Base-by-base conservation (phyloP, 2,113 vertebrate species). In the Odobenus rosmarus region DNA sequence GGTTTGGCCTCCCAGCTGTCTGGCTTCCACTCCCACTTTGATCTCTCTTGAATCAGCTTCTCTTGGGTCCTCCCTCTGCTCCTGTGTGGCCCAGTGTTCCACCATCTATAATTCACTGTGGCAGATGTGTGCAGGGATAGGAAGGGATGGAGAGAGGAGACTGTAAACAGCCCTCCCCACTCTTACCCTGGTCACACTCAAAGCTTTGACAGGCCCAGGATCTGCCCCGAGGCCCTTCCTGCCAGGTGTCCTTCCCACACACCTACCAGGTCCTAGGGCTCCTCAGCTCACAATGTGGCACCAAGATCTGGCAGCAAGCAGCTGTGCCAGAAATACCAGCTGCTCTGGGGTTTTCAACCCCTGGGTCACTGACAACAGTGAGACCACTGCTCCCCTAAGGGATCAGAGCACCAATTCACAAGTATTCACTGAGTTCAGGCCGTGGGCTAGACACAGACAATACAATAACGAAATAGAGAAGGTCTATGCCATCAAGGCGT, bases 51-150 rank as follows among this genome's bases (percentile, higher is more conserved):
- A 57, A 53, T 80, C 31, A 39, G 39, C 24, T 59, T 31, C n/a
- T 46, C 26, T 12, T 4, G 31, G 62, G 16, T 61, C 23, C 24
- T 87, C 53, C n/a, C 55, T 46, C 71, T 39, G 15, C 23, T 46
- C 11, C 69, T 1, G 1, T 2, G 11, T 31, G 82, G 59, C 82
- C 77, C 49, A 39, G n/a, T 59, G 23, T 82, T 62, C 53, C 72
- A 67, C 39, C 59, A 97, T 91, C 77, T 79, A 53, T 86, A 91
- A 97, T 89, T 95, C 77, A 96, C 76, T 2, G 0, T 15, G 28
- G 67, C 96, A 95, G 91, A 62, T 85, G 94, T 71, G 64, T 26
- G 1, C 23, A 80, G 82, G 8, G 14, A 9, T 57, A 77, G 80
- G 33, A 85, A 51, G 39, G 71, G 31, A 8, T 14, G 26, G 15